A percentile compares a stretch with the other conserved stretches of the same genome.
Conservation (phyloP, 2,113 vertebrate species). For the Tenebrosternarchus preto region DNA sequence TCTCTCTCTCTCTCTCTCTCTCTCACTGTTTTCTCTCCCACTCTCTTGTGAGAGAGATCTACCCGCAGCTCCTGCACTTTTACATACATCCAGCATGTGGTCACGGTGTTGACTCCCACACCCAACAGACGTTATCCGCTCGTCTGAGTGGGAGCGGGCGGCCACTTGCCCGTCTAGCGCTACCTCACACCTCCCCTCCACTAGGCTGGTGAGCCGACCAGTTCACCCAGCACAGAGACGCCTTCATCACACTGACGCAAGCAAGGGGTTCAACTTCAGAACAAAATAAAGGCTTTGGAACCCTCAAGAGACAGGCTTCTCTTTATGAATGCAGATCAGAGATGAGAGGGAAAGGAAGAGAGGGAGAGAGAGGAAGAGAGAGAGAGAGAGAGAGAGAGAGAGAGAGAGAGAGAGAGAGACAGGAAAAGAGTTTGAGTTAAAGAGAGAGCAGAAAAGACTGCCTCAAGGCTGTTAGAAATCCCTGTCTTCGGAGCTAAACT, state of each 20-base stretch:
- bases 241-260: too few species aligned
- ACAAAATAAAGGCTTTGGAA: neutral
- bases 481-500: neutral
- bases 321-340: too few species aligned
- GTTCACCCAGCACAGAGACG: too few species aligned
- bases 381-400: neutral
- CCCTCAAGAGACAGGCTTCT: neutral
- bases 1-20: too few species aligned
- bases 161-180: too few species aligned
- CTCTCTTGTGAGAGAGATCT: too few species aligned
- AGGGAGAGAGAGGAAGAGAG: neutral
- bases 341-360: neutral
- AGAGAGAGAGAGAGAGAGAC: neutral
- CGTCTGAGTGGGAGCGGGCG: slow-evolving; percentile 30
- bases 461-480: neutral
- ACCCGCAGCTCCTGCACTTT: too few species aligned
- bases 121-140: slow-evolving; percentile 56
- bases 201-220: too few species aligned
- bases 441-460: neutral
- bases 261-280: too few species aligned
- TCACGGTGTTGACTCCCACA: slow-evolving; percentile 46
- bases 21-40: too few species aligned
- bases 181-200: too few species aligned
- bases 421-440: neutral
- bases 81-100: too few species aligned